Evolutionary conservation across 2,797 vertebrate species (phyloP), one percentile per base, ranked within the genome.

Genomic region (Sebastes hubbsi): DNA sequence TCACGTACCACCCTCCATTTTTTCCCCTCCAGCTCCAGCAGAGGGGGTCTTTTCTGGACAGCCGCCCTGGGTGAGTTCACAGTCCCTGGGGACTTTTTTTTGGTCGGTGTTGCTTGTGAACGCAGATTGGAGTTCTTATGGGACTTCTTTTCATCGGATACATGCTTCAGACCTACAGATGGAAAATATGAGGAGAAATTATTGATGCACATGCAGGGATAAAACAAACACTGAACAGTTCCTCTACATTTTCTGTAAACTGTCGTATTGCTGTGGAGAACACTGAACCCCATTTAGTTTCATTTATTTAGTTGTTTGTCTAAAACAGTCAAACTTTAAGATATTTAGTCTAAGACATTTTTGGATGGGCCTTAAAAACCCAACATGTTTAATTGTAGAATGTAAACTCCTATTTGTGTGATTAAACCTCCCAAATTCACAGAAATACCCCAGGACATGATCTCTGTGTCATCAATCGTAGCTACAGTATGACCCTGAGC

Each of bases 1-100:
- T 27, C 1, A 97, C 98, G 54, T 92, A 99, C 99, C 95, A 99
- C 98, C 93, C 97, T 97, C 99, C 99, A 99, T 83, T 99, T 99
- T 92, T 99, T 99, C 68, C 99, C 99, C 82, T 99, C 98, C 85
- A 99, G 93, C 93, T 98, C 96, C 68, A 99, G 89, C 86, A 99
- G 81, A 9, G 98, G 96, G 22, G 88, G 24, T 56, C 93, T 96
- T 70, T 94, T 97, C 90, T 95, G 95, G 0, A 89, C 84, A 9
- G 88, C 75, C 13, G 90, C 87, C 29, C 72, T 92, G 54, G 95
- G 84, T 0, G 92, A 38, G 5, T 58, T 87, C 3, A 2, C 76
- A 11, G 72, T 9, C 2, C 46, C 77, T 0, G 87, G 49, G 34
- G 87, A 89, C 77, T 94, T 95, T 78, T 73, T 95, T 92, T 97